Conservation (phyloP, 2,113 vertebrate species). For the Cisticola juncidis region DNA sequence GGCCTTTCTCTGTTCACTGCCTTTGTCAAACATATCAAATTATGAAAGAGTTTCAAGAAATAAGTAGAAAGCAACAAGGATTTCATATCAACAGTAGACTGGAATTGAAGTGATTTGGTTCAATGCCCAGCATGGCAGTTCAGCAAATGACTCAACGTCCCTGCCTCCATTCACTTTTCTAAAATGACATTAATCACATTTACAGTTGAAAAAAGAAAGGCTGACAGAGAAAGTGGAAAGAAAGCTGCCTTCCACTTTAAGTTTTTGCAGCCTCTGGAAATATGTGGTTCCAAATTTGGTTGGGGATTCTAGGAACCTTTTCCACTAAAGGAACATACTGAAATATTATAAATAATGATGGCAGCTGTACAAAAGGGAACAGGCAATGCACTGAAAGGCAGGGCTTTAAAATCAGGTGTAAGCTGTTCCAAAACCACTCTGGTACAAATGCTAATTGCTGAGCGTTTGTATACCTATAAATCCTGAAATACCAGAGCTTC, state of each 20-base stretch:
- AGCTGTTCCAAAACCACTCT: background rate
- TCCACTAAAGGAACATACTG: background rate
- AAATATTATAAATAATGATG: background rate
- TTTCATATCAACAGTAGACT: background rate
- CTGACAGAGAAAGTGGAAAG: background rate
- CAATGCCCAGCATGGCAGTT: background rate
- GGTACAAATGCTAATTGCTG: background rate
- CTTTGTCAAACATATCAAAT: background rate
- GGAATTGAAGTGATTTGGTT: conserved; percentile 11
- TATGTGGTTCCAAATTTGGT: background rate
- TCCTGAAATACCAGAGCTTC: background rate
- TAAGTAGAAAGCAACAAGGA: background rate
- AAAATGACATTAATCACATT: background rate
- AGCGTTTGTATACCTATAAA: background rate
- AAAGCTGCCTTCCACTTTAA: background rate
- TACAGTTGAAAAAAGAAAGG: background rate
- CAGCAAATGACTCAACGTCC: background rate
- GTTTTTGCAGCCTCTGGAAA: background rate
- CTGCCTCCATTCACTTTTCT: background rate
- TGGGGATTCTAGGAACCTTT: background rate
- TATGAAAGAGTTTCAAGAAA: background rate
- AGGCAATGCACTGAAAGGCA: background rate
- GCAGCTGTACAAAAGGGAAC: background rate
- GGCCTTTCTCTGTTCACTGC: background rate
- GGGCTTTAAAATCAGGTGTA: background rate